Evolutionary conservation across 2,888 invertebrate genomes (phyloP).

Genomic region (Apamea sordens): DNA sequence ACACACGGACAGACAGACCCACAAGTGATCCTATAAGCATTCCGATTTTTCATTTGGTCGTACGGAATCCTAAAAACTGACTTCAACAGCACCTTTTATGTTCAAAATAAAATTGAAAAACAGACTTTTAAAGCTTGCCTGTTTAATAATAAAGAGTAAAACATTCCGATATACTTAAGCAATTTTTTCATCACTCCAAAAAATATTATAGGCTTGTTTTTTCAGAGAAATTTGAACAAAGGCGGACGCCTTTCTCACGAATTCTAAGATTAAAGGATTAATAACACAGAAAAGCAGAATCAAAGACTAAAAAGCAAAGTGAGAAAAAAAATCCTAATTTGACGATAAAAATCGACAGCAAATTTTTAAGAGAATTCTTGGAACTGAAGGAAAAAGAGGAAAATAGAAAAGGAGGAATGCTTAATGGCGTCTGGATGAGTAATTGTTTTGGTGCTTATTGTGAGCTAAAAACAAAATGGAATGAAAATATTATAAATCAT

Average conservation of each 20-base stretch:
- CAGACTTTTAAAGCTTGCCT: conserved; percentile 2
- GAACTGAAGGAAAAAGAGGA: not conserved
- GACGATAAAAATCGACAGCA: conserved; percentile 45
- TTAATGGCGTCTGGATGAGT: conserved; percentile 48
- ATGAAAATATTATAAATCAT: conserved; percentile 38
- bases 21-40: no score
- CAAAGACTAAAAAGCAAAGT: conserved; percentile 20
- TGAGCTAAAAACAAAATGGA: conserved; percentile 26
- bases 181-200: not conserved
- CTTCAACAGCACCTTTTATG: not conserved
- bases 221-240: conserved; percentile 33
- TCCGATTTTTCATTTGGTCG: not conserved
- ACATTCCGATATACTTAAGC: not conserved
- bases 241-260: conserved; percentile 22
- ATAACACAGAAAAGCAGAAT: conserved; percentile 42
- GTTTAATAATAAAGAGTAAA: conserved; percentile 36
- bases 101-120: not conserved
- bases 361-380: conserved; percentile 35
- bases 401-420: not conserved
- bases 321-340: conserved; percentile 41
- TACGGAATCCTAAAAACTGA: not conserved
- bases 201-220: conserved; percentile 42
- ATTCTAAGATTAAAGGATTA: conserved; percentile 55
- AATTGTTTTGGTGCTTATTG: conserved; percentile 52
- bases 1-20: not conserved